These are phyloP conservation scores for Sericinus montela DNA, from an alignment of 2,888 invertebrate species.

Conservation along the genomic window DNA sequence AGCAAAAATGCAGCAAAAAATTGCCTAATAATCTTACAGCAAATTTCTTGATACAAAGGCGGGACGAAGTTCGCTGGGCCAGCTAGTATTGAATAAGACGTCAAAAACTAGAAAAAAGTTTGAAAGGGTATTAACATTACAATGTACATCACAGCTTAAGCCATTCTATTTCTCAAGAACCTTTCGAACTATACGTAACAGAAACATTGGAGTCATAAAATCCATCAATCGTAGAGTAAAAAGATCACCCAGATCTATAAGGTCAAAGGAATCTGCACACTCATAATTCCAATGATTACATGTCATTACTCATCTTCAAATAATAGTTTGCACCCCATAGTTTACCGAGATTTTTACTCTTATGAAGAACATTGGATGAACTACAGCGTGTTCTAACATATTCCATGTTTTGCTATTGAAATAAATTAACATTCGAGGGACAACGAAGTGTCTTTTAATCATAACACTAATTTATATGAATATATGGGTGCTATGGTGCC, in stretches of 20 bases:
- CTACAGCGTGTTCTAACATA: slow-evolving; percentile 19
- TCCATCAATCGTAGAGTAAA: slow-evolving; percentile 36
- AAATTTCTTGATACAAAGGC: no score
- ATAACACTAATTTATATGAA: no score
- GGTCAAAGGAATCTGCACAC: slow-evolving; percentile 69
- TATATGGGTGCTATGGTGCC: no score
- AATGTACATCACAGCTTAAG: slow-evolving; percentile 3
- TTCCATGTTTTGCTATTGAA: no score
- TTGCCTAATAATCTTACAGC: no score
- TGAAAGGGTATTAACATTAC: no score
- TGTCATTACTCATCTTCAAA: slow-evolving; percentile 73
- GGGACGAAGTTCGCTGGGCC: no score
- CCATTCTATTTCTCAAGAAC: slow-evolving; percentile 8
- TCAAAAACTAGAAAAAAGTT: no score
- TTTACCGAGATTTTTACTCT: slow-evolving; percentile 51
- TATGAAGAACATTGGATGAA: slow-evolving; percentile 32
- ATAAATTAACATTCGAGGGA: no score
- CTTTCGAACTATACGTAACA: slow-evolving; percentile 2
- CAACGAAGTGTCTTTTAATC: no score
- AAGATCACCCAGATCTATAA: slow-evolving; percentile 26
- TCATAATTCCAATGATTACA: slow-evolving; percentile 67
- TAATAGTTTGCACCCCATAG: slow-evolving; percentile 75
- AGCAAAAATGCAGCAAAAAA: no score
- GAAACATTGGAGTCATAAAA: slow-evolving; percentile 9
- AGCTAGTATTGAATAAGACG: no score